These are phyloP conservation scores for Antechinus flavipes DNA, from an alignment of 2,113 vertebrate species.

Conservation along the genomic window DNA sequence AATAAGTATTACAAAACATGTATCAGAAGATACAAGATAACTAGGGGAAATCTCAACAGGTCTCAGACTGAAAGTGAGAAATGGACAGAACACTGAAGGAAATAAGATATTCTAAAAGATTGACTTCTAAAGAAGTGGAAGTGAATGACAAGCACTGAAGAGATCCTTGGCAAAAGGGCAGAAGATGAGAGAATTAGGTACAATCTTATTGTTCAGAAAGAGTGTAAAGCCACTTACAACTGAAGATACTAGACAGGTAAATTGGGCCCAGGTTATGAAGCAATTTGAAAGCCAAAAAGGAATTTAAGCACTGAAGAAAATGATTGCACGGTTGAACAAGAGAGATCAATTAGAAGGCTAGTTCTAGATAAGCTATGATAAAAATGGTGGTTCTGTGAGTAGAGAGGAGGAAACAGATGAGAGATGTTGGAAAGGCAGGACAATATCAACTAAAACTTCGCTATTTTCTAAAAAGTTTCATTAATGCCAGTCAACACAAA, in stretches of 20 bases:
- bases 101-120: background rate
- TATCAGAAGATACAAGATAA: background rate
- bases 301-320: background rate
- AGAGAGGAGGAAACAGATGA: background rate
- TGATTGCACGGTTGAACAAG: background rate
- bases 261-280: background rate
- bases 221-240: background rate
- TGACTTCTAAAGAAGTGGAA: background rate
- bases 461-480: background rate
- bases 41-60: background rate
- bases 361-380: background rate
- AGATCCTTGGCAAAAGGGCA: background rate
- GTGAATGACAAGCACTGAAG: background rate
- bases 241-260: background rate
- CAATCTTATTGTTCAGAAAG: background rate
- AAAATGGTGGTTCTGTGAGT: background rate
- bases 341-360: background rate
- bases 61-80: background rate
- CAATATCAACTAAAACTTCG: background rate
- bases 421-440: background rate
- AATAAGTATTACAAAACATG: background rate
- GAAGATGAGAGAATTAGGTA: background rate
- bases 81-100: background rate
- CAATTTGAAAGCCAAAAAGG: background rate
- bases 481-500: background rate